Conservation (phyloP, 2,888 invertebrate genomes). For the Drosophila quinaria region DNA sequence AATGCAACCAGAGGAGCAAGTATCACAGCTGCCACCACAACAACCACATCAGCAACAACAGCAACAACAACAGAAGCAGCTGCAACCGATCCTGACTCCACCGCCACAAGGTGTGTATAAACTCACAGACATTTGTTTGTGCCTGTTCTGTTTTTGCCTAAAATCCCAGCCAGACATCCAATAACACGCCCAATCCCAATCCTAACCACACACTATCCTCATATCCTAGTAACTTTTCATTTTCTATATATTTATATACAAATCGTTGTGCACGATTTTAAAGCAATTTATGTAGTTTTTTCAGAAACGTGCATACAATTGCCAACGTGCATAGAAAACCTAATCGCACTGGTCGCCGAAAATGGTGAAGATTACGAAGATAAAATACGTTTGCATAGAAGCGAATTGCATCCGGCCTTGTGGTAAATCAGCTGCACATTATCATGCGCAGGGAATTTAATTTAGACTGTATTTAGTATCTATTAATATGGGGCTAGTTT, state of each 20-base stretch:
- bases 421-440: conserved; percentile 83
- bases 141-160: conserved; percentile 51
- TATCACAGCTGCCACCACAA: conserved; percentile 30
- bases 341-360: conserved; percentile 88
- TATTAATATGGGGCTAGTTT: neutral
- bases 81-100: conserved; percentile 29
- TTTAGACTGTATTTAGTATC: neutral
- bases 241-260: conserved; percentile 6
- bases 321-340: conserved; percentile 87
- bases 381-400: conserved; percentile 87
- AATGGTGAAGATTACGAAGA: conserved; percentile 90
- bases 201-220: neutral
- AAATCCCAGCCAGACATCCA: conserved; percentile 22
- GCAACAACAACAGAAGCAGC: conserved; percentile 23
- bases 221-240: conserved; percentile 51
- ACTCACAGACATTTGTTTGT: conserved; percentile 11
- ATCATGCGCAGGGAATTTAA: conserved; percentile 46
- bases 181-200: conserved; percentile 14
- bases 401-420: conserved; percentile 85
- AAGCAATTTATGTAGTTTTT: conserved; percentile 86
- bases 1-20: conserved; percentile 47
- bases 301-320: conserved; percentile 85
- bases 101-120: conserved; percentile 74
- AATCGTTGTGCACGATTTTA: conserved; percentile 83
- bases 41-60: conserved; percentile 26